phyloP scores from a whole-genome alignment of 2,888 invertebrate genomes.

The Apotomis capreana region DNA sequence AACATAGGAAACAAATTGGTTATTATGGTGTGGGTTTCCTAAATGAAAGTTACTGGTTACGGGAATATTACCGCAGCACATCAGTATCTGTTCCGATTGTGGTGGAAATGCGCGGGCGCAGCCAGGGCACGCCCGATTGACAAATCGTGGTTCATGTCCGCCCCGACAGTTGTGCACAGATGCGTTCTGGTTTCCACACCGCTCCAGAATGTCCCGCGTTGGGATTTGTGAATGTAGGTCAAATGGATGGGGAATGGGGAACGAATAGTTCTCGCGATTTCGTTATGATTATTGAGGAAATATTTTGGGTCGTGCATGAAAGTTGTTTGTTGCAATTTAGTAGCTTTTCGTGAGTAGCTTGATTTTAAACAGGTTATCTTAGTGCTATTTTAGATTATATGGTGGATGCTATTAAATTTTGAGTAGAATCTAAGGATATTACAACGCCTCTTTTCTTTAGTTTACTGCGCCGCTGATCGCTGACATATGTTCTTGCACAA shows the following conservation, averaged over 20 bases:
- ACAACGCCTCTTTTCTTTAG: neutral
- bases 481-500: slow-evolving; percentile 29
- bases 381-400: neutral
- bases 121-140: slow-evolving; percentile 28
- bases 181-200: slow-evolving; percentile 24
- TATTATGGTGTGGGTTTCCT: too few relatives aligned
- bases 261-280: neutral
- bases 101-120: slow-evolving; percentile 8
- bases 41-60: too few relatives aligned
- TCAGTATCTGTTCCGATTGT: slow-evolving; percentile 5
- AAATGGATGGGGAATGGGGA: slow-evolving; percentile 13
- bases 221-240: slow-evolving; percentile 28
- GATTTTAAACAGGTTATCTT: neutral
- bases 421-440: neutral
- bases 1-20: too few relatives aligned
- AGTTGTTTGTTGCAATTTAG: too few relatives aligned
- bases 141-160: slow-evolving; percentile 4
- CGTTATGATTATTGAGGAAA: neutral
- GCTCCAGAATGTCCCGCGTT: slow-evolving; percentile 17
- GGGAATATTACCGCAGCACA: too few relatives aligned
- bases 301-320: neutral
- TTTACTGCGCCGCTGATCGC: neutral
- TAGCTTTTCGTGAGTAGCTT: too few relatives aligned
- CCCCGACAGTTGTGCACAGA: neutral
- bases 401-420: neutral